Percentiles rank a stretch among this genome's conserved stretches.
Evolutionary conservation across 2,888 invertebrate genomes (phyloP).

Genomic region (Acanthosepion pharaonis): DNA sequence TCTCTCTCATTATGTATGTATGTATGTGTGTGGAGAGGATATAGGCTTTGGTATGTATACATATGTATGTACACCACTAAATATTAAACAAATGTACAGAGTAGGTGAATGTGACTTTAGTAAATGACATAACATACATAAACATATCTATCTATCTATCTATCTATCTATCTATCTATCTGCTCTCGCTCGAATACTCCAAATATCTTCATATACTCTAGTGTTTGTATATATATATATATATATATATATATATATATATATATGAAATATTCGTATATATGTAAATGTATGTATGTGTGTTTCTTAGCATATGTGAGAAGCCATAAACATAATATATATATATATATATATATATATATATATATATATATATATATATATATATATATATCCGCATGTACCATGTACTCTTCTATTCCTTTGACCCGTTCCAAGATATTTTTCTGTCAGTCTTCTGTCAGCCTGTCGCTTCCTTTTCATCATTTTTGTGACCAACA

Average conservation of each 20-base stretch:
- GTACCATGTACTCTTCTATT: not conserved
- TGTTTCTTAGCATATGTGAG: not conserved
- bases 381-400: not conserved
- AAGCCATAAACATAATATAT: not conserved
- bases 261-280: not conserved
- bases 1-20: too few species aligned
- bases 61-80: too few species aligned
- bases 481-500: conserved; percentile 9
- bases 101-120: too few species aligned
- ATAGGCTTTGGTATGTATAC: too few species aligned
- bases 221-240: not conserved
- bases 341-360: not conserved
- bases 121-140: not conserved
- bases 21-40: too few species aligned
- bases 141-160: not conserved
- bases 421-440: not conserved
- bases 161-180: not conserved
- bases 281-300: not conserved
- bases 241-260: not conserved
- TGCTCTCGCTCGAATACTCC: not conserved
- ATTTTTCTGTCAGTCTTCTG: conserved; percentile 33
- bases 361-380: not conserved
- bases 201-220: too few species aligned
- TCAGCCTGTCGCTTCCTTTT: not conserved
- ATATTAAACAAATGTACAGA: too few species aligned